Evolutionary conservation across 1,140 invertebrate species (phyloP).

Genomic region (Vanessa tameamea): DNA sequence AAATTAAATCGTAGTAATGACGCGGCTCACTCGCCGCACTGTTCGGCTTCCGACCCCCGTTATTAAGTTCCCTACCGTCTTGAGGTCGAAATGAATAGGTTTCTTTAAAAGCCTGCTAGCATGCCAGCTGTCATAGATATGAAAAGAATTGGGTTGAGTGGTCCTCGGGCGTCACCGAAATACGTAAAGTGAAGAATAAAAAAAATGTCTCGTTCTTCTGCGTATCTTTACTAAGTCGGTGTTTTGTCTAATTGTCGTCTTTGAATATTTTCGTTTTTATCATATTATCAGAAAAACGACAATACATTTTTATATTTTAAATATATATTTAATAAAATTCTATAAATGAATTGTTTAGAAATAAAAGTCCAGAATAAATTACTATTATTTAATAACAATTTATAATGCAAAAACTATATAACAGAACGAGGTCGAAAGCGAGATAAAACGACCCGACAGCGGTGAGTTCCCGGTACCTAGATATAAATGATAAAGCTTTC

Average conservation of each 20-base stretch:
- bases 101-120: slow-evolving; percentile 69
- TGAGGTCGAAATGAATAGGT: slow-evolving; percentile 78
- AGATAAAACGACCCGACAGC: slow-evolving; percentile 39
- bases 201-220: slow-evolving; percentile 51
- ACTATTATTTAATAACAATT: background rate
- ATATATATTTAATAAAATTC: too few species aligned
- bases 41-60: slow-evolving; percentile 61
- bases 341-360: too few species aligned
- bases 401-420: too few species aligned
- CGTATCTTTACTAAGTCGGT: slow-evolving; percentile 37
- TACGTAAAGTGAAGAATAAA: slow-evolving; percentile 35
- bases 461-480: slow-evolving; percentile 27
- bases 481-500: slow-evolving; percentile 41
- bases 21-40: slow-evolving; percentile 65
- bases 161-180: slow-evolving; percentile 51
- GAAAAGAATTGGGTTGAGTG: slow-evolving; percentile 75
- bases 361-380: background rate
- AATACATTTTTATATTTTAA: background rate
- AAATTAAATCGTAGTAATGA: slow-evolving; percentile 79
- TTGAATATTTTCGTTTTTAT: background rate
- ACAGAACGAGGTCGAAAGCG: slow-evolving; percentile 1
- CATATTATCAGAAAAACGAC: background rate
- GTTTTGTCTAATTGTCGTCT: slow-evolving; percentile 28
- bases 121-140: slow-evolving; percentile 75
- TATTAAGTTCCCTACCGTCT: slow-evolving; percentile 75